phyloP scores from a whole-genome alignment of 2,888 invertebrate genomes.

The Deroplatys truncata region DNA sequence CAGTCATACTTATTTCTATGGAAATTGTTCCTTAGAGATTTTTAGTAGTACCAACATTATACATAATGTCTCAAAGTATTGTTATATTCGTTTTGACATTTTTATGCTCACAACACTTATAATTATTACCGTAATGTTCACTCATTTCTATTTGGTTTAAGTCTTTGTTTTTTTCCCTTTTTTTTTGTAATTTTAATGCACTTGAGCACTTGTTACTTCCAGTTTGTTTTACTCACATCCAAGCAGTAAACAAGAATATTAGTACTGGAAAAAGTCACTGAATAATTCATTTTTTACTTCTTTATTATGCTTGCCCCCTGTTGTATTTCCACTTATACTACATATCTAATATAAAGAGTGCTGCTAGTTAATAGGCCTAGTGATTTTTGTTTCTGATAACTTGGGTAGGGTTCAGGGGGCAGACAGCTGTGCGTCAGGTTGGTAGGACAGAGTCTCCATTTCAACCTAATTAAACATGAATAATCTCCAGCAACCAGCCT shows the following conservation, averaged over 20 bases:
- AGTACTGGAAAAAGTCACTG: background rate
- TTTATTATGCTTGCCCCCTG: background rate
- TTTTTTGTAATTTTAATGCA: background rate
- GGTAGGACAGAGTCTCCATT: background rate
- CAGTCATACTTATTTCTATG: background rate
- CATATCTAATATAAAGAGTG: conserved; percentile 15
- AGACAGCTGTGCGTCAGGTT: background rate
- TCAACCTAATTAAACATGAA: background rate
- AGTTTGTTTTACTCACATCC: background rate
- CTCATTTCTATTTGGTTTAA: background rate
- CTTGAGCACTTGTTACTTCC: conserved; percentile 10
- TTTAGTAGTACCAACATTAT: background rate
- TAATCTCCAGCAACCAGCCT: background rate
- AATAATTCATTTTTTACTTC: background rate
- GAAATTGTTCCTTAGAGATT: background rate
- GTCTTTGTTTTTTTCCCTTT: background rate
- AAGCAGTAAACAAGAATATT: background rate
- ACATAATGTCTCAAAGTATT: background rate
- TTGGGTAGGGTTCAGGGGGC: background rate
- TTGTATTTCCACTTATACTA: background rate
- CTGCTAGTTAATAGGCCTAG: conserved; percentile 18
- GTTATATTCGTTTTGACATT: background rate
- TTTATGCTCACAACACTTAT: conserved; percentile 8
- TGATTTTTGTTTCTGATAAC: background rate
- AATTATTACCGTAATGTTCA: background rate